phyloP scores from a whole-genome alignment of 2,797 vertebrate species.

The Myotis daubentonii region DNA sequence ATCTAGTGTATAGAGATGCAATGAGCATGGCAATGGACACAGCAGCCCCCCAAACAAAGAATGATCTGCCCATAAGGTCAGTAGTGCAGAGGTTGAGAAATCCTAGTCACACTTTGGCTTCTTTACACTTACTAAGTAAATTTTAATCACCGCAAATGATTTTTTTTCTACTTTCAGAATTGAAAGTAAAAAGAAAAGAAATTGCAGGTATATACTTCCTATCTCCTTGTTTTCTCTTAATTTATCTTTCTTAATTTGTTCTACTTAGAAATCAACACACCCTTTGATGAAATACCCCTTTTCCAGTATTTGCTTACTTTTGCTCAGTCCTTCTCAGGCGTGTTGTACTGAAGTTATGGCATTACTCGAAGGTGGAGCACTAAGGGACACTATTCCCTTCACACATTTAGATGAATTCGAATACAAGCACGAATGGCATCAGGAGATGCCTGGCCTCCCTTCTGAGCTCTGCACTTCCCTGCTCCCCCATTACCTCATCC shows the following conservation, averaged over 20 bases:
- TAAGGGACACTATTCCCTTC: background rate
- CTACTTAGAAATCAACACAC: background rate
- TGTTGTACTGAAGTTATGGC: background rate
- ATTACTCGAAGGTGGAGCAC: background rate
- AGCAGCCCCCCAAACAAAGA: background rate
- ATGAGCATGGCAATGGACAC: background rate
- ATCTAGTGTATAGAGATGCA: background rate
- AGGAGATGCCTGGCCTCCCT: background rate
- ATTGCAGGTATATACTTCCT: background rate
- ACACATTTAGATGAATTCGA: background rate
- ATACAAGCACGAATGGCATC: background rate
- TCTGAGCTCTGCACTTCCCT: background rate
- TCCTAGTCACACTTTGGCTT: background rate
- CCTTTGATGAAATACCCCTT: background rate
- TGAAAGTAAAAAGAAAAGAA: slow-evolving; percentile 1
- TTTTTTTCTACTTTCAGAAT: background rate
- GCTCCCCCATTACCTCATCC: background rate
- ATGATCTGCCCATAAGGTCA: background rate
- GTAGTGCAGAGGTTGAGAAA: background rate
- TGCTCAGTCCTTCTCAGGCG: fast-evolving
- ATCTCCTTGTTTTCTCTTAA: background rate
- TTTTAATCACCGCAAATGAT: background rate
- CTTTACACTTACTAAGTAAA: background rate
- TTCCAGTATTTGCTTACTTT: background rate
- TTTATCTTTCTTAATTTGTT: slow-evolving; percentile 6